Evolutionary conservation across 2,113 vertebrate genomes (phyloP).

Genomic region (Mustela nigripes): DNA sequence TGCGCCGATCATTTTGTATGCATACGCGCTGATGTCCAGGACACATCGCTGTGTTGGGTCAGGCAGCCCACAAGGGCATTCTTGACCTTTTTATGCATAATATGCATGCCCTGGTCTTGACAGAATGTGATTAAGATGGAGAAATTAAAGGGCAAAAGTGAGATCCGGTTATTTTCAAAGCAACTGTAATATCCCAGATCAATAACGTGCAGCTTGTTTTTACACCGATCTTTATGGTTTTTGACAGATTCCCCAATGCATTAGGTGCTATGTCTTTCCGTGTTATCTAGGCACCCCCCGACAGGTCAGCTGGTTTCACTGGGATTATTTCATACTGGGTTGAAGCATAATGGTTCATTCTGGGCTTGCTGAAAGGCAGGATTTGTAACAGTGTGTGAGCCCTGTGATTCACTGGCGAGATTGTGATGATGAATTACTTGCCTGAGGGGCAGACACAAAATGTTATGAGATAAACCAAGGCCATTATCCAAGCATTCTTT

Average conservation of each 20-base stretch:
- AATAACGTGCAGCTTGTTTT: slow-evolving; percentile 58
- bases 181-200: slow-evolving; percentile 63
- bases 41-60: neutral
- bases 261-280: slow-evolving; percentile 53
- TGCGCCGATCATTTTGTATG: neutral
- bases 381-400: slow-evolving; percentile 56
- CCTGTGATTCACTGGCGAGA: slow-evolving; percentile 48
- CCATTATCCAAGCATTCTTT: slow-evolving; percentile 44
- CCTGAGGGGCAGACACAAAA: slow-evolving; percentile 72
- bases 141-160: slow-evolving; percentile 78
- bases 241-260: slow-evolving; percentile 60
- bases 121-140: slow-evolving; percentile 74
- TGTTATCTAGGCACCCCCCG: slow-evolving; percentile 23
- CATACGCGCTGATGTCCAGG: neutral
- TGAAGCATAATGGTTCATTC: slow-evolving; percentile 63
- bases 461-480: slow-evolving; percentile 72
- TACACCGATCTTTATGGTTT: slow-evolving; percentile 62
- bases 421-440: slow-evolving; percentile 70
- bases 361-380: slow-evolving; percentile 52
- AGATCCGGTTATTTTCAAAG: slow-evolving; percentile 77
- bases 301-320: slow-evolving; percentile 65
- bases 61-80: slow-evolving; percentile 31
- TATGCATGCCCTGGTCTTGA: neutral
- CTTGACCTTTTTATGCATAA: slow-evolving; percentile 56
- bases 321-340: slow-evolving; percentile 67